These are phyloP conservation scores for Cheilosia impressa DNA, from an alignment of 2,888 invertebrate genomes.

Conservation along the genomic window DNA sequence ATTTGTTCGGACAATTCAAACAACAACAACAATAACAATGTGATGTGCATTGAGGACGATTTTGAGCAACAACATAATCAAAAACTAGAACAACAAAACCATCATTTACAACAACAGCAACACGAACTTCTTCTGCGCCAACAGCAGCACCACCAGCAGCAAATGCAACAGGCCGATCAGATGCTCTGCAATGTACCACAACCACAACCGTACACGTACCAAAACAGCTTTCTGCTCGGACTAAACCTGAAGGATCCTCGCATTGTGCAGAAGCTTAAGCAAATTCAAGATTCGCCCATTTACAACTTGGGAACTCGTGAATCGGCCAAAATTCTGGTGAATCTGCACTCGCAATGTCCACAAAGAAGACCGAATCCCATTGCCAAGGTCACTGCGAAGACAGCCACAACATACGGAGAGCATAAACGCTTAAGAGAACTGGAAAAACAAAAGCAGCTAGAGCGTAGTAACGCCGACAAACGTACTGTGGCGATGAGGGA, in stretches of 20 bases:
- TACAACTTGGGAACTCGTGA: constrained; percentile 46
- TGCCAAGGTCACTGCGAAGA: constrained; percentile 36
- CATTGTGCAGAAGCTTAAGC: constrained; percentile 42
- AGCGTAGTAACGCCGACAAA: constrained; percentile 3
- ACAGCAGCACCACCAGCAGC: background rate
- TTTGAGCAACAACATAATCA: constrained; percentile 9
- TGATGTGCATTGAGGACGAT: background rate
- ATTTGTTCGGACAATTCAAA: background rate
- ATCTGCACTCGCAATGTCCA: background rate
- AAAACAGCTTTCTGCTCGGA: constrained; percentile 19
- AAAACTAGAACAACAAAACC: background rate
- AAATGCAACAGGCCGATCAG: constrained; percentile 35
- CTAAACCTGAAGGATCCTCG: constrained; percentile 65
- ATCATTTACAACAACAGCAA: constrained; percentile 1
- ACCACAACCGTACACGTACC: background rate
- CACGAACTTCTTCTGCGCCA: constrained; percentile 16
- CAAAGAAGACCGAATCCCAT: background rate
- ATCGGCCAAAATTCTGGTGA: constrained; percentile 36
- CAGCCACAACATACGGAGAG: constrained; percentile 62
- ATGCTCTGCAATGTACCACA: constrained; percentile 1
- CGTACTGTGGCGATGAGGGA: background rate
- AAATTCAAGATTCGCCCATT: constrained; percentile 62
- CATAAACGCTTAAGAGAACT: constrained; percentile 60
- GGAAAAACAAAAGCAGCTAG: constrained; percentile 35
- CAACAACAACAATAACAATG: background rate